Base-by-base conservation (phyloP, 2,888 invertebrate species). In the Leucophenga maculata region DNA sequence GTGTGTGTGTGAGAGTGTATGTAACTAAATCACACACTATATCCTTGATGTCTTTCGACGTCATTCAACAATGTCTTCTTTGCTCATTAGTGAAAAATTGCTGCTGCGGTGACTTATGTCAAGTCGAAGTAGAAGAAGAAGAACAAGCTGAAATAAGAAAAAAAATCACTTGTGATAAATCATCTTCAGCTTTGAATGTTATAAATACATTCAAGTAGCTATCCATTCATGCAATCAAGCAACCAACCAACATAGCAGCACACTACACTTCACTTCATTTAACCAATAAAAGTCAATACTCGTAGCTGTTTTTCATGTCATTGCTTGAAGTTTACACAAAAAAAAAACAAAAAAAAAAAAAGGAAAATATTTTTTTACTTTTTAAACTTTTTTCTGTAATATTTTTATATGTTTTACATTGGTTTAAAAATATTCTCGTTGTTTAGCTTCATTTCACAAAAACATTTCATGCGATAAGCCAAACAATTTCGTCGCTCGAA, bases 51-150 rank as follows among this genome's bases (percentile, higher is more conserved):
- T 39, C 39, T 39, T 11, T 39, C 11, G 39, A 39, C 11, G 39
- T 39, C 39, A 39, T 39, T 39, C 39, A 39, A 57, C n/a, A 64
- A 46, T 32, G n/a, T 57, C 71, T 73, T 68, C 72, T 72, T 74
- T 78, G 82, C 80, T 80, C 83, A 83, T 80, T 80, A 80, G 84
- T 80, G 80, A 80, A 80, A 80, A 80, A 80, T 80, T 80, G 80
- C 80, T 80, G 76, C 76, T 77, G 83, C 75, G 82, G 80, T 83
- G 83, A 80, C 83, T 80, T 80, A 80, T 80, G 82, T 76, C 83
- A 75, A 64, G 46, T 64, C 62, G 26, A 22, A 46, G 48, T 22
- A 48, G 62, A 39, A 11, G 39, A 39, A 39, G 39, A 39, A 39
- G 8, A 39, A 39, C 1, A 39, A 39, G 8, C 39, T 39, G 39